These are phyloP conservation scores for Daktulosphaira vitifoliae DNA, from an alignment of 1,140 invertebrate species.

Conservation along the genomic window DNA sequence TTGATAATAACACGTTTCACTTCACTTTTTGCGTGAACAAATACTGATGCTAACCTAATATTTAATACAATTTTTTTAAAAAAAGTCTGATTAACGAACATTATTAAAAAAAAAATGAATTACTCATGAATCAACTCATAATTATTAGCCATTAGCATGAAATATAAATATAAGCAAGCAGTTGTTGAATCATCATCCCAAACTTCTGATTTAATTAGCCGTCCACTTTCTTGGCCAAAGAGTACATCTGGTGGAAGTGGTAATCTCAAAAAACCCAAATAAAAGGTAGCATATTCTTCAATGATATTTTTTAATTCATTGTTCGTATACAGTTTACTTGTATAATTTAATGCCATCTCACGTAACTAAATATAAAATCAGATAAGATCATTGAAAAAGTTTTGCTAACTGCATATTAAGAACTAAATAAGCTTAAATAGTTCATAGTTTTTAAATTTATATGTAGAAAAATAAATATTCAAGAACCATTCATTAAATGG, in stretches of 20 bases:
- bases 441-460: no score
- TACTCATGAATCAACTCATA: conserved; percentile 66
- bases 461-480: no score
- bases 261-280: conserved; percentile 62
- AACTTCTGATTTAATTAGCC: conserved; percentile 47
- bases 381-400: no score
- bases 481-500: no score
- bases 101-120: conserved; percentile 38
- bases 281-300: conserved; percentile 71
- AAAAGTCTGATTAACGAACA: not conserved
- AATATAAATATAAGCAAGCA: conserved; percentile 75
- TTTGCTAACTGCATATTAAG: no score
- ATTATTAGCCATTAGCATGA: conserved; percentile 71
- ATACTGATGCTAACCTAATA: conserved; percentile 59
- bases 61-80: not conserved
- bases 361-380: conserved; percentile 50
- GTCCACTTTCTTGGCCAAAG: conserved; percentile 57
- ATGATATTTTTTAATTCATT: conserved; percentile 61
- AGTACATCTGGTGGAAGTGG: conserved; percentile 59
- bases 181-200: conserved; percentile 89
- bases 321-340: conserved; percentile 67
- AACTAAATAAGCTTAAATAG: no score
- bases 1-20: conserved; percentile 85
- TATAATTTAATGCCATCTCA: conserved; percentile 63
- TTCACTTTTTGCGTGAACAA: conserved; percentile 72